Evolutionary conservation across 1,140 invertebrate species (phyloP).

Genomic region (Drosophila pectinifera): DNA sequence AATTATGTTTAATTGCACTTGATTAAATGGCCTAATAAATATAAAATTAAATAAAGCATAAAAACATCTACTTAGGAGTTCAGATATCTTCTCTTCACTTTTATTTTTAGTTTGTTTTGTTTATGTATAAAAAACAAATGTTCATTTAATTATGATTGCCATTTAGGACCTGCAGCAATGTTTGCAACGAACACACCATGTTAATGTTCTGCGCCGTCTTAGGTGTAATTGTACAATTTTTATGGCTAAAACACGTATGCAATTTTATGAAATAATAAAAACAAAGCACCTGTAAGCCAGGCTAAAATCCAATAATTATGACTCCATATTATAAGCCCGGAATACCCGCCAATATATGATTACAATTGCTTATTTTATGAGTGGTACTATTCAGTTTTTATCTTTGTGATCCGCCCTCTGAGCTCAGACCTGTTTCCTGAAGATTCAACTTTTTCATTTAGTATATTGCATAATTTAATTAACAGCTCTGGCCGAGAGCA

Average conservation of each 20-base stretch:
- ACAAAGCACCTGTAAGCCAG: not conserved
- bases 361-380: not conserved
- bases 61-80: too few species aligned
- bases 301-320: not conserved
- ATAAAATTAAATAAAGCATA: too few species aligned
- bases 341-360: not conserved
- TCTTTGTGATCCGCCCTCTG: slow-evolving; percentile 12
- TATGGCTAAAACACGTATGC: not conserved
- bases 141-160: too few species aligned
- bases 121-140: too few species aligned
- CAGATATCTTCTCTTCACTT: not conserved
- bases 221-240: not conserved
- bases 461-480: slow-evolving; percentile 57
- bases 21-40: not conserved
- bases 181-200: too few species aligned
- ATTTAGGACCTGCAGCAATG: too few species aligned
- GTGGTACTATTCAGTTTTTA: not conserved
- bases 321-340: not conserved
- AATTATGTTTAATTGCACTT: not conserved
- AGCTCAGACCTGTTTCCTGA: slow-evolving; percentile 13
- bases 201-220: too few species aligned
- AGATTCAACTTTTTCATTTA: slow-evolving; percentile 2
- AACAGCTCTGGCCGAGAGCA: slow-evolving; percentile 20
- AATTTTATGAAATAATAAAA: not conserved
- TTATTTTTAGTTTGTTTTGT: not conserved